A percentile compares a stretch with the other conserved stretches of the same genome.
Evolutionary conservation across 1,140 invertebrate species (phyloP).

Genomic region (Doryteuthis pealeii): DNA sequence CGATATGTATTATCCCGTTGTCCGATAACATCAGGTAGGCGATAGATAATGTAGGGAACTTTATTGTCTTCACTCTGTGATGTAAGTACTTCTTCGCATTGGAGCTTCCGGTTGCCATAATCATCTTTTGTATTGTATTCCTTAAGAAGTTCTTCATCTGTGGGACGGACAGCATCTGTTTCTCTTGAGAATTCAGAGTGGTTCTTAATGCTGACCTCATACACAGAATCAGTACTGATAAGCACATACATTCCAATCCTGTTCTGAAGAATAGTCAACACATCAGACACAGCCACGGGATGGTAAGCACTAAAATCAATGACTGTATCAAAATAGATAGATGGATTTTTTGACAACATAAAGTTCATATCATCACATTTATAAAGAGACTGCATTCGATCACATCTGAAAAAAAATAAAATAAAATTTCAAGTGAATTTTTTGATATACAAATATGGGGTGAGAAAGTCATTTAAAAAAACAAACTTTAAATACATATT

Average conservation of each 20-base stretch:
- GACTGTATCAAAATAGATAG: conserved; percentile 55
- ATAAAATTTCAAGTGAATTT: not conserved
- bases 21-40: conserved; percentile 63
- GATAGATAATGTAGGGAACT: conserved; percentile 57
- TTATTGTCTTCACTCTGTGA: conserved; percentile 37
- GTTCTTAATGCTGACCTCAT: conserved; percentile 60
- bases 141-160: conserved; percentile 36
- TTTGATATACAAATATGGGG: too few relatives aligned
- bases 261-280: conserved; percentile 47
- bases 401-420: conserved; percentile 45
- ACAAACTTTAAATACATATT: too few relatives aligned
- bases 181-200: conserved; percentile 38
- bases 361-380: conserved; percentile 50
- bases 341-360: conserved; percentile 22
- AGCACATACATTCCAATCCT: conserved; percentile 60
- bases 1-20: conserved; percentile 62
- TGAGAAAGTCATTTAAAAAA: too few relatives aligned
- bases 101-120: conserved; percentile 61
- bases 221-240: conserved; percentile 64
- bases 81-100: conserved; percentile 58
- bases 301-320: conserved; percentile 63
- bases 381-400: conserved; percentile 54
- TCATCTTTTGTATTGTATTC: conserved; percentile 47
- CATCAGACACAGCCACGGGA: conserved; percentile 49
- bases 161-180: conserved; percentile 57